A percentile compares a stretch with the other conserved stretches of the same genome.
phyloP scores from a whole-genome alignment of 2,797 vertebrate species.

The Scolopax rusticola region DNA sequence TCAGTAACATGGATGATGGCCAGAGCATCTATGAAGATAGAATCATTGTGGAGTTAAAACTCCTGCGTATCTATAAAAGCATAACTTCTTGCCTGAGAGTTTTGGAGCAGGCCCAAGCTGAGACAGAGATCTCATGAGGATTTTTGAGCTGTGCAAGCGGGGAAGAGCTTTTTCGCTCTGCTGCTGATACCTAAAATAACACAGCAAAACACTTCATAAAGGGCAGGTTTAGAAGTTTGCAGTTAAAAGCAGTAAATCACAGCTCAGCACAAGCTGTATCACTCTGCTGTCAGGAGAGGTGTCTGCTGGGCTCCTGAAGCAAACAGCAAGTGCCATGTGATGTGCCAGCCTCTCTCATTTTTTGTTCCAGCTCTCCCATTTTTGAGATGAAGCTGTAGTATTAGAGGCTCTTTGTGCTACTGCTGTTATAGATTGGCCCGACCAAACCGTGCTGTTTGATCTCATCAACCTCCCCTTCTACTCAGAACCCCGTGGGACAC shows the following conservation, averaged over 20 bases:
- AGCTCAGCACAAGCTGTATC: background rate
- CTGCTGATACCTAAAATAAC: background rate
- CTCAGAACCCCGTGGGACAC: fast-evolving
- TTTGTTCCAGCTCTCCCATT: background rate
- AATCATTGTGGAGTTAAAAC: background rate
- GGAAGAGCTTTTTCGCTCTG: background rate
- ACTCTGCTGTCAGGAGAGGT: background rate
- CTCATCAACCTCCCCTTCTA: background rate
- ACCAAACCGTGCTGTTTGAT: background rate
- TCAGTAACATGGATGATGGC: background rate
- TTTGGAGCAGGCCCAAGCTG: background rate
- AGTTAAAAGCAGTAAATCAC: background rate
- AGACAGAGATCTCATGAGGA: background rate
- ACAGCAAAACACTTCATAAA: background rate
- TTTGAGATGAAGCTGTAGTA: background rate
- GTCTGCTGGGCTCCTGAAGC: background rate
- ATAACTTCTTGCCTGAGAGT: background rate
- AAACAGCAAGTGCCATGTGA: background rate
- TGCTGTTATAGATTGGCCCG: background rate
- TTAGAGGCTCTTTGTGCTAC: background rate
- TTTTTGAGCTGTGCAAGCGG: background rate
- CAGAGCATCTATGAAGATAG: background rate
- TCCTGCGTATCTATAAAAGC: background rate
- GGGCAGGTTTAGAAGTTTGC: background rate
- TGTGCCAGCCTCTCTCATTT: background rate